Conservation (phyloP, 1,140 invertebrate genomes). For the Cotesia vestalis region DNA sequence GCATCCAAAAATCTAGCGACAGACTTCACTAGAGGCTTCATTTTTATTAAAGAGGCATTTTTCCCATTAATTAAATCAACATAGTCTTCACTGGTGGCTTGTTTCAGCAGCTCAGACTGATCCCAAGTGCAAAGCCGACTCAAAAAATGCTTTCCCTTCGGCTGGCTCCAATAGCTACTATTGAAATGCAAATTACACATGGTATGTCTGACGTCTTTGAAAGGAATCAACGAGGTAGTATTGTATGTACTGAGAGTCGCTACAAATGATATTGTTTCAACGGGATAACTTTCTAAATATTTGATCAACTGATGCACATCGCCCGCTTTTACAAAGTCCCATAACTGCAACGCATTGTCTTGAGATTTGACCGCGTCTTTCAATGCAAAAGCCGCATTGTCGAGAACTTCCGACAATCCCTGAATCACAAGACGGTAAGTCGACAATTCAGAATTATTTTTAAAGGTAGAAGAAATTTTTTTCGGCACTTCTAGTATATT, state of each 20-base stretch:
- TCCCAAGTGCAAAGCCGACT: constrained; percentile 55
- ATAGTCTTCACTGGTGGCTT: constrained; percentile 53
- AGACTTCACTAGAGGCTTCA: constrained; percentile 42
- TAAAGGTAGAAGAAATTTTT: not conserved
- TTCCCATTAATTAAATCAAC: constrained; percentile 30
- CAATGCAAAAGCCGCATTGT: constrained; percentile 47
- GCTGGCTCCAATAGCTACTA: constrained; percentile 48
- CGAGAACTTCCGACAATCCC: constrained; percentile 48
- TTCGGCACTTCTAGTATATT: constrained; percentile 30
- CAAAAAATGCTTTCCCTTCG: constrained; percentile 48
- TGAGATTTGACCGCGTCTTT: constrained; percentile 34
- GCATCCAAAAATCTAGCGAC: constrained; percentile 44
- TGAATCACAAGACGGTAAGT: constrained; percentile 48
- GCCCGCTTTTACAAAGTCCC: constrained; percentile 51
- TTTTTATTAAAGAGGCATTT: constrained; percentile 23
- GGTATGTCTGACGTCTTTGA: constrained; percentile 44
- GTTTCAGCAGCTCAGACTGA: constrained; percentile 50
- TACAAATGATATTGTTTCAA: constrained; percentile 52
- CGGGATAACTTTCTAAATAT: constrained; percentile 51
- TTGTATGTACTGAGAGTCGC: constrained; percentile 46
- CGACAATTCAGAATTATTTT: constrained; percentile 33
- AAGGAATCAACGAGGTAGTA: constrained; percentile 25
- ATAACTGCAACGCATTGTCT: constrained; percentile 46
- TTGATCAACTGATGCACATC: constrained; percentile 52
- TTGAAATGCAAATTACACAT: constrained; percentile 51